Percentiles rank a stretch among this genome's conserved stretches.
Conservation (phyloP, 2,888 invertebrate genomes). For the Agonopterix subpropinquella region DNA sequence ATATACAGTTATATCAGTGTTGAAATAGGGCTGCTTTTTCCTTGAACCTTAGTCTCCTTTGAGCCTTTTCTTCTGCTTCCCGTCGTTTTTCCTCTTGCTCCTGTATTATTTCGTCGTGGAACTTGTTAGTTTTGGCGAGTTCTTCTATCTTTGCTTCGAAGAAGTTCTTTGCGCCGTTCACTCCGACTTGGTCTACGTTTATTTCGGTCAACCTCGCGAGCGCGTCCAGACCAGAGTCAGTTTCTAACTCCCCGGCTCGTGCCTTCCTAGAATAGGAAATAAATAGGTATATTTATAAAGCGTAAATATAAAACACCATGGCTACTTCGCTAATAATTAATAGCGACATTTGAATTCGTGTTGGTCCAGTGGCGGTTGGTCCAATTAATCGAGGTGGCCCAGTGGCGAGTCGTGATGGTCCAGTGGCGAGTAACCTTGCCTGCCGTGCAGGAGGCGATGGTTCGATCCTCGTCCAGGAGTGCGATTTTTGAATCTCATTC, state of each 20-base stretch:
- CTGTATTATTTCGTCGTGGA: slow-evolving; percentile 93
- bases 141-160: slow-evolving; percentile 97
- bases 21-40: slow-evolving; percentile 91
- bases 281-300: neutral
- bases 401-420: too few relatives aligned
- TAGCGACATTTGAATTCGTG: too few relatives aligned
- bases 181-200: slow-evolving; percentile 95
- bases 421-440: too few relatives aligned
- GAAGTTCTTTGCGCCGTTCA: slow-evolving; percentile 95
- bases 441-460: too few relatives aligned
- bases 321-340: too few relatives aligned
- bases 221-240: slow-evolving; percentile 90
- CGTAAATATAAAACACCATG: too few relatives aligned
- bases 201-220: slow-evolving; percentile 92
- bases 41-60: slow-evolving; percentile 88
- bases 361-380: too few relatives aligned
- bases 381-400: too few relatives aligned
- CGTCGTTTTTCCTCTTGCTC: slow-evolving; percentile 93
- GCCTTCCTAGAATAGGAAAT: slow-evolving; percentile 81
- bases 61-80: slow-evolving; percentile 88
- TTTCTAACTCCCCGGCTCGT: slow-evolving; percentile 90
- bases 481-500: too few relatives aligned
- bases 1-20: slow-evolving; percentile 36
- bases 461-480: too few relatives aligned
- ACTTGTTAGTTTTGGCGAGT: slow-evolving; percentile 87